Base-by-base conservation (phyloP, 2,888 invertebrate genomes). In the Bellardia bayeri region DNA sequence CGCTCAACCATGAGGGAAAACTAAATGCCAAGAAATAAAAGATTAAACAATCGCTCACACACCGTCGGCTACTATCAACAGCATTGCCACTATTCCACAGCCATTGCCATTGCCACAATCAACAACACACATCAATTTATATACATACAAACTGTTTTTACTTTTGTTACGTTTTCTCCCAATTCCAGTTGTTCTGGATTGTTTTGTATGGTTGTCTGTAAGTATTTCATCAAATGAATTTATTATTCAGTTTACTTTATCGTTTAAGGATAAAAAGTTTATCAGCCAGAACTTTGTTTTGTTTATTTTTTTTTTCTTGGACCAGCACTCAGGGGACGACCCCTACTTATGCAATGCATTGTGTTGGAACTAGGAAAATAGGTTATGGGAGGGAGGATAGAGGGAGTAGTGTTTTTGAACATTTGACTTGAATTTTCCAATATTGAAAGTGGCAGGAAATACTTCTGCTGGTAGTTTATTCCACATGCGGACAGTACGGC, bases 181-280 rank as follows among this genome's bases (percentile, higher is more conserved):
- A 54, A 63, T 75, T 69, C 69, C 61, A 85, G 54, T 74, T 68
- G 74, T 13, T 72, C 30, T 49, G 37, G 9, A 23, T 23, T 23
- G 8, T 23, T 14, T 30, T 11, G 45, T 3, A 3, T 45, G 45
- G 11, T 3, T 45, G 45, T 45, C 3, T 45, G 45, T 13, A 11
- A 11, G 54, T 79, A 69, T 86, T 82, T 82, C 79, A 82, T 86
- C 74, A 82, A 79, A 86, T 72, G 45, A 79, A 86, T 82, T 82
- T 82, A 86, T 79, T 82, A 82, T 86, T 82, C 86, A 82, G 82
- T 86, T 86, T 82, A 79, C 78, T 82, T 79, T 79, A 86, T 66
- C 85, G 76, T 78, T 86, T 86, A 86, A 86, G 56, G 66, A 51
- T 71, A 63, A 58, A 49, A 3, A 45, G 63, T 40, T 40, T 42